Conservation (phyloP, 2,888 invertebrate genomes). For the Lochmaea crataegi region DNA sequence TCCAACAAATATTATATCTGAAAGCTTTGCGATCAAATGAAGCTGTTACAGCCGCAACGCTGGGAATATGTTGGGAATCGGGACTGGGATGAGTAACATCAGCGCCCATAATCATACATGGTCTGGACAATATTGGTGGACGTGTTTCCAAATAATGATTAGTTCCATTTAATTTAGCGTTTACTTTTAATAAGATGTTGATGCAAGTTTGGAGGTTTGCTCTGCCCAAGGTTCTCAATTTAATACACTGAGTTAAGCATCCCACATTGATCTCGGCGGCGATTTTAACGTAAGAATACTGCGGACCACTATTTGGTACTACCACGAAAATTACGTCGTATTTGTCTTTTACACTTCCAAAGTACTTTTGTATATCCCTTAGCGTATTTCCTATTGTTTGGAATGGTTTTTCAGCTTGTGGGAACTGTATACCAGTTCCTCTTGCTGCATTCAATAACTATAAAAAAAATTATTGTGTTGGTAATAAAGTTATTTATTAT, state of each 20-base stretch:
- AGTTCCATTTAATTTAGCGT: constrained; percentile 85
- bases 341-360: constrained; percentile 43
- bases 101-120: constrained; percentile 78
- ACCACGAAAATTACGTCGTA: constrained; percentile 73
- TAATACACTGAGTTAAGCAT: constrained; percentile 81
- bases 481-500: not conserved
- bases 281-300: constrained; percentile 71
- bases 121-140: constrained; percentile 57
- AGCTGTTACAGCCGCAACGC: constrained; percentile 81
- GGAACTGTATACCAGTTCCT: constrained; percentile 40
- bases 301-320: constrained; percentile 65
- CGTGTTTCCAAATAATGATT: constrained; percentile 70
- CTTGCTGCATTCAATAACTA: constrained; percentile 21
- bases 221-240: constrained; percentile 66
- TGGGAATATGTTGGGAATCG: constrained; percentile 73
- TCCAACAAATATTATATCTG: constrained; percentile 79
- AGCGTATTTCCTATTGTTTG: constrained; percentile 24
- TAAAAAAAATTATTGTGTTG: not conserved
- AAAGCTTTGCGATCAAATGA: constrained; percentile 77
- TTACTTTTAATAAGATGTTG: constrained; percentile 80
- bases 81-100: constrained; percentile 95
- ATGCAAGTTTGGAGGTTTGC: constrained; percentile 73
- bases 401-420: constrained; percentile 41
- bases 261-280: constrained; percentile 76
- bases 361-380: not conserved